Evolutionary conservation across 2,888 invertebrate species (phyloP), one percentile per base, ranked within the genome.

Genomic region (Calliphora vomitoria): DNA sequence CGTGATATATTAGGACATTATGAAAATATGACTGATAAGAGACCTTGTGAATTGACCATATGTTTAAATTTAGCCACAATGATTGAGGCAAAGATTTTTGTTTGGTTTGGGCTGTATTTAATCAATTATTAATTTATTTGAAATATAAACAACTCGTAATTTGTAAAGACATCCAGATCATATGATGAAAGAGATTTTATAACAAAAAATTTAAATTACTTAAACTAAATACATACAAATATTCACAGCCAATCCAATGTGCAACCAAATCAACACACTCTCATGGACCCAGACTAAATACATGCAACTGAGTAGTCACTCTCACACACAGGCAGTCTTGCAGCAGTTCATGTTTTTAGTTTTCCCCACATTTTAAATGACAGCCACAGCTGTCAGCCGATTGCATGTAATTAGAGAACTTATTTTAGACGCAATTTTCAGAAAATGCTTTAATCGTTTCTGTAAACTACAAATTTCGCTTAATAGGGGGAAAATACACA

Each of bases 401-500:
- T 91, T 91, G 82, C 75, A 68, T 92, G 92, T 92, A 92, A 92
- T 92, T 92, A 92, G 91, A 87, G 78, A 92, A 91, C 90, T 90
- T 72, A 64, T 55, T 82, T 82, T 68, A 47, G 60, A 60, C 82
- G 58, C 74, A 74, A 89, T 69, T 78, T 78, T 85, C 13, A 25
- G 60, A 31, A 75, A 58, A 66, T 44, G 35, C 18, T 41, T 76
- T 58, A n/a, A 10, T 66, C 47, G 35, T 15, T 68, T 55, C 41
- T 31, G 41, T 47, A 68, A 15, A 75, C 66, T 11, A 31, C 2
- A 66, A 64, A 69, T 38, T n/a, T 44, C 58, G 31, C 44, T 55
- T 83, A 18, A 35, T 20, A 44, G 20, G 44, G 55, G 50, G 8
- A 41, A 66, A 44, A 58, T 68, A 68, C 20, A n/a, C 0, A n/a